These are phyloP conservation scores for Sycophaga agraensis DNA, from an alignment of 1,140 invertebrate genomes.

Conservation along the genomic window DNA sequence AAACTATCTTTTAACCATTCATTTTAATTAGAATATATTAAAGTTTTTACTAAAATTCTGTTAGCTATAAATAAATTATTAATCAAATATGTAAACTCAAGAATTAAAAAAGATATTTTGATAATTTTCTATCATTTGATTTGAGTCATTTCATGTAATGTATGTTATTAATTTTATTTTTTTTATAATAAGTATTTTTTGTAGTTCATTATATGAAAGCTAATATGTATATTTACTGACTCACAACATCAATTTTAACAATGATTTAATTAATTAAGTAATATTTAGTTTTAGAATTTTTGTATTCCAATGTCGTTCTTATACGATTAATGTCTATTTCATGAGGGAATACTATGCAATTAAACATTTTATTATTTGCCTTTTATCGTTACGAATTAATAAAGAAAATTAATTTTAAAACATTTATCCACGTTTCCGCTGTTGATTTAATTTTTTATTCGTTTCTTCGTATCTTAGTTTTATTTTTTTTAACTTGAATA, in stretches of 20 bases:
- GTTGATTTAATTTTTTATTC: slow-evolving; percentile 8
- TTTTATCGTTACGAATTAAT: slow-evolving; percentile 10
- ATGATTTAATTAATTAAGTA: background rate
- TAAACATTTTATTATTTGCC: slow-evolving; percentile 3
- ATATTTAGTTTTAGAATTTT: slow-evolving; percentile 3
- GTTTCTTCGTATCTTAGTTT: background rate
- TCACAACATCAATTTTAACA: slow-evolving; percentile 38
- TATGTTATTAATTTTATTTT: too few species aligned
- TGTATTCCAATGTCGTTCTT: background rate
- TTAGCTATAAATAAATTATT: too few species aligned
- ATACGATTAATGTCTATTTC: slow-evolving; percentile 2
- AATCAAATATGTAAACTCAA: too few species aligned
- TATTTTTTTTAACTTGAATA: background rate
- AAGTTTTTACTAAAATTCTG: too few species aligned
- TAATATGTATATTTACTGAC: slow-evolving; percentile 38
- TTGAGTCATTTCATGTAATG: too few species aligned
- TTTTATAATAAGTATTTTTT: too few species aligned
- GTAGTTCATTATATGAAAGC: too few species aligned
- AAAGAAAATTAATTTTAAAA: slow-evolving; percentile 5
- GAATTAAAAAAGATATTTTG: too few species aligned
- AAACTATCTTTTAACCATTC: too few species aligned
- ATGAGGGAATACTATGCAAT: background rate
- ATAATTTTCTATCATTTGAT: too few species aligned
- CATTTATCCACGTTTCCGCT: background rate
- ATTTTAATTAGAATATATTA: too few species aligned